phyloP scores from a whole-genome alignment of 2,797 vertebrate genomes.

The Clarias platycephalus region DNA sequence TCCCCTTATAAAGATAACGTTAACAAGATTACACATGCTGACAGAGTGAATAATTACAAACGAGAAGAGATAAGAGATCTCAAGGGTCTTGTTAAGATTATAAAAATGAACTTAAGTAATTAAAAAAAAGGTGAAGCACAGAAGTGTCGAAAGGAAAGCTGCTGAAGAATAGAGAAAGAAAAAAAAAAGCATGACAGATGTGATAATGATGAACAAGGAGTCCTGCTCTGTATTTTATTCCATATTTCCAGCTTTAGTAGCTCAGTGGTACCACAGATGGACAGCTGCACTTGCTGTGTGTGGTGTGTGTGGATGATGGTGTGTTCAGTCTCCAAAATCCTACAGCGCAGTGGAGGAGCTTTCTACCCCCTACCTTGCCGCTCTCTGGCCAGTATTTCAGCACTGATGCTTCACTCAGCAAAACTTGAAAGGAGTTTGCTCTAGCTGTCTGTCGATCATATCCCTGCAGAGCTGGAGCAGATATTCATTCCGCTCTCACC shows the following conservation, averaged over 20 bases:
- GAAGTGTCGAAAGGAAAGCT: not conserved
- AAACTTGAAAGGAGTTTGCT: slow-evolving; percentile 26
- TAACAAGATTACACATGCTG: slow-evolving; percentile 1
- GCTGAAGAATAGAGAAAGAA: slow-evolving; percentile 7
- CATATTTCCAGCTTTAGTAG: slow-evolving; percentile 15
- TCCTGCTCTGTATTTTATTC: slow-evolving; percentile 4
- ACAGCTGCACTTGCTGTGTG: slow-evolving; percentile 32
- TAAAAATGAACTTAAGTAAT: slow-evolving; percentile 3
- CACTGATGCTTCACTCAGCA: slow-evolving; percentile 35
- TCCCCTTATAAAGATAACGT: slow-evolving; percentile 10
- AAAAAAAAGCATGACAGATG: not conserved
- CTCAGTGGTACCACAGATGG: slow-evolving; percentile 10
- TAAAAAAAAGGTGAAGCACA: not conserved
- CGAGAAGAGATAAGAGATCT: slow-evolving; percentile 5
- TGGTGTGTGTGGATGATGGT: slow-evolving; percentile 28
- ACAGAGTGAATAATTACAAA: not conserved
- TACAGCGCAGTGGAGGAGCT: slow-evolving; percentile 32
- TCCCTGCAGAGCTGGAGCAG: slow-evolving; percentile 26
- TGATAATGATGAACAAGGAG: slow-evolving; percentile 4
- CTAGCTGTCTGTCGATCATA: slow-evolving; percentile 25
- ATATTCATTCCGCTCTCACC: slow-evolving; percentile 23
- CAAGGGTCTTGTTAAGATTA: not conserved
- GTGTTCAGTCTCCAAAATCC: slow-evolving; percentile 5
- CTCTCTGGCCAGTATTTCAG: slow-evolving; percentile 20
- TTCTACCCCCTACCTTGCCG: slow-evolving; percentile 13